Evolutionary conservation across 2,888 invertebrate species (phyloP), one percentile per base, ranked within the genome.

Genomic region (Coenonympha glycerion): DNA sequence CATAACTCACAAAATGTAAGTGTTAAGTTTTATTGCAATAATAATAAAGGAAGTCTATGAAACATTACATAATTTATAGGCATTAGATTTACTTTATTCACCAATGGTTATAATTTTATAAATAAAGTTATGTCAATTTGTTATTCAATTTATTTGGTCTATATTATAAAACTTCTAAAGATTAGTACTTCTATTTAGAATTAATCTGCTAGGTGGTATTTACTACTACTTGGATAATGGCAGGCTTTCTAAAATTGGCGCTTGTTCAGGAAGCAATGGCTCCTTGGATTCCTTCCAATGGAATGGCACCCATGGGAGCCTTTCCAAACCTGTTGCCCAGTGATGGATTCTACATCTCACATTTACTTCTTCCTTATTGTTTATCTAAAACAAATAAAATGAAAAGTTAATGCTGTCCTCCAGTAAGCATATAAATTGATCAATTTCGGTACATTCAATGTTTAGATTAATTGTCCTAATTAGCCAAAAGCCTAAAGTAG

Each of bases 311-410:
- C 76, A 79, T 1, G 80, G 83, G 18, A 93, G 65, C 50, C 91
- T 84, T 3, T 93, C 91, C 28, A 88, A 75, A 2, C 91, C 89
- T 3, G 90, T 90, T 49, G 91, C 91, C 92, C 92, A 93, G 69
- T 96, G 96, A 71, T 92, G 92, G 47, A 96, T 88, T 58, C 91
- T 87, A 69, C 95, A 95, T 56, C 92, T 88, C 0, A 96, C 92
- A 56, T 90, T 89, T 0, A 92, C 92, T 65, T 89, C 89, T 74
- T 95, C 95, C 37, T 73, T 83, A 42, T 92, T 90, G 66, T 94
- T 94, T 51, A 95, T 89, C 92, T 92, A 71, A 16, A 81, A 84
- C 59, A 46, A 31, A n/a, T n/a, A n/a, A n/a, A n/a, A n/a, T n/a
- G n/a, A n/a, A n/a, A n/a, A n/a, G n/a, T n/a, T n/a, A n/a, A n/a